phyloP scores from a whole-genome alignment of 2,113 vertebrate genomes.

The Istiophorus platypterus region DNA sequence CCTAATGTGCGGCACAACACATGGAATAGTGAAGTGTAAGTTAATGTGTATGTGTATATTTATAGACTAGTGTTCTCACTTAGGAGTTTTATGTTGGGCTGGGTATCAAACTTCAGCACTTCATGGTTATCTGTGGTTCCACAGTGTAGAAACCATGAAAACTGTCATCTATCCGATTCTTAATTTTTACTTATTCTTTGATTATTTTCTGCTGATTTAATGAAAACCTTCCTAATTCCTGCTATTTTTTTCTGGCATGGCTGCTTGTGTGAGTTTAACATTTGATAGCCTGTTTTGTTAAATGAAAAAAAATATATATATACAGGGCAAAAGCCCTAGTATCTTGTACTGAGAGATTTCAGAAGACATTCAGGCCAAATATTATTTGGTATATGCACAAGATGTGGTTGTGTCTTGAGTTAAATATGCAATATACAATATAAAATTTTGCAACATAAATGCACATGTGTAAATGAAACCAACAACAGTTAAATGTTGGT shows the following conservation, averaged over 20 bases:
- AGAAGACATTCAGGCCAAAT: no score
- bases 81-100: slow-evolving; percentile 10
- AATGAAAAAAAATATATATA: background rate
- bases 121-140: no score
- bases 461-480: background rate
- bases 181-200: background rate
- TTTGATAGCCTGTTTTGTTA: background rate
- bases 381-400: no score
- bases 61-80: background rate
- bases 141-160: no score
- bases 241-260: no score
- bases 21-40: slow-evolving; percentile 25
- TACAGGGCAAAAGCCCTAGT: background rate
- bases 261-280: background rate
- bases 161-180: background rate
- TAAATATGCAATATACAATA: background rate
- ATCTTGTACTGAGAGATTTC: no score
- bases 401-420: slow-evolving; percentile 25
- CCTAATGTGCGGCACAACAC: background rate
- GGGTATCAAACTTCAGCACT: no score
- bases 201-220: background rate
- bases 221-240: background rate
- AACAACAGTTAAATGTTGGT: background rate
- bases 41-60: slow-evolving; percentile 28
- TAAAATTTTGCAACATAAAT: background rate